Percentiles rank a stretch among this genome's conserved stretches.
Evolutionary conservation across 2,797 vertebrate genomes (phyloP).

Genomic region (Phrynocephalus forsythii): DNA sequence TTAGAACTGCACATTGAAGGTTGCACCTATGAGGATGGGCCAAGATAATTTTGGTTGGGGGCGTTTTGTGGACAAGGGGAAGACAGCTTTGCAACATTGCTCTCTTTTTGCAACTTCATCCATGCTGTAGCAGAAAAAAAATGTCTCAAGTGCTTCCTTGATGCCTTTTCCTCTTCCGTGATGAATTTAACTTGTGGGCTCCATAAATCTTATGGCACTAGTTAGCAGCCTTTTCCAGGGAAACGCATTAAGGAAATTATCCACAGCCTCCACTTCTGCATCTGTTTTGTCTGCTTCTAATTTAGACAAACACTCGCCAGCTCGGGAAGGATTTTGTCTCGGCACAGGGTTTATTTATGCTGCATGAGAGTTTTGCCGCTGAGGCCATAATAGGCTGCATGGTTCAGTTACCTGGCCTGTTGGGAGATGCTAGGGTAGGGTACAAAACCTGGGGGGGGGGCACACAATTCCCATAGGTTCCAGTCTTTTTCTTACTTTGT

Average conservation of each 20-base stretch:
- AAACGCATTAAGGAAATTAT: slow-evolving; percentile 62
- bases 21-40: background rate
- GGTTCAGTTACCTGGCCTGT: background rate
- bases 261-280: slow-evolving; percentile 50
- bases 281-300: slow-evolving; percentile 56
- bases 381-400: background rate
- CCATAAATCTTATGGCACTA: slow-evolving; percentile 53
- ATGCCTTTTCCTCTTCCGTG: slow-evolving; percentile 42
- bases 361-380: background rate
- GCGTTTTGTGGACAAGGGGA: background rate
- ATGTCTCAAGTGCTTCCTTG: slow-evolving; percentile 15
- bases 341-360: slow-evolving; percentile 35
- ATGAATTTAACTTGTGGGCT: slow-evolving; percentile 46
- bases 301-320: slow-evolving; percentile 36
- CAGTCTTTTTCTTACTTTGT: too few relatives aligned
- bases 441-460: background rate
- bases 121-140: slow-evolving; percentile 1
- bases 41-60: background rate
- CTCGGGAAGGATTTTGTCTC: slow-evolving; percentile 42
- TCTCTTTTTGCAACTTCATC: background rate
- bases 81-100: background rate
- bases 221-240: slow-evolving; percentile 50
- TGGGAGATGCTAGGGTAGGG: too few relatives aligned
- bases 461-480: too few relatives aligned
- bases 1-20: background rate